These are phyloP conservation scores for Rhodeus uyekii DNA, from an alignment of 2,797 vertebrate species.

Conservation along the genomic window DNA sequence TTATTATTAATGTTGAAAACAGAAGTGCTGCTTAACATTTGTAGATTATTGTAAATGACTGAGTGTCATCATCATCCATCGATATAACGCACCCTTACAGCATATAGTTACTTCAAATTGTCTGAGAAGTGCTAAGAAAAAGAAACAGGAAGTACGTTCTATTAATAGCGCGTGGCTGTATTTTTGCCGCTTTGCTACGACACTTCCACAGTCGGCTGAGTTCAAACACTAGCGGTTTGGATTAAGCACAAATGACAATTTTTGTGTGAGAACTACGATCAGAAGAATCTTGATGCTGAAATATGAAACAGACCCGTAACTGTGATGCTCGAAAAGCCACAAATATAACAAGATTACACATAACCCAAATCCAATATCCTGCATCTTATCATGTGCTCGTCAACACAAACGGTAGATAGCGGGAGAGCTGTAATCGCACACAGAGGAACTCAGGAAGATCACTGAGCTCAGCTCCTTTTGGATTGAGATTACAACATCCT, in stretches of 20 bases:
- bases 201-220: not conserved
- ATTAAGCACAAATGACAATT: not conserved
- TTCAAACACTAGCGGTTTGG: not conserved
- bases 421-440: not conserved
- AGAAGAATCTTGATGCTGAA: not conserved
- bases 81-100: not conserved
- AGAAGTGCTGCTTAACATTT: not conserved
- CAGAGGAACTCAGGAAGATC: slow-evolving; percentile 13
- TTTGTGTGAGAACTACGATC: not conserved
- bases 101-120: too few species aligned
- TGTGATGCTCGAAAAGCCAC: not conserved
- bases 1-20: not conserved
- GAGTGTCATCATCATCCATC: not conserved
- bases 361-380: slow-evolving; percentile 17
- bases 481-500: not conserved
- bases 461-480: not conserved
- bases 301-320: not conserved
- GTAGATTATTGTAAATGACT: not conserved
- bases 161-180: slow-evolving; percentile 41
- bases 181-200: not conserved
- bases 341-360: not conserved
- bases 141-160: slow-evolving; percentile 53
- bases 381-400: slow-evolving; percentile 7
- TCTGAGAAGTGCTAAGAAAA: slow-evolving; percentile 12
- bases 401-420: slow-evolving; percentile 42